A percentile compares a stretch with the other conserved stretches of the same genome.
phyloP scores from a whole-genome alignment of 2,113 vertebrate species.

The Microtus richardsoni region DNA sequence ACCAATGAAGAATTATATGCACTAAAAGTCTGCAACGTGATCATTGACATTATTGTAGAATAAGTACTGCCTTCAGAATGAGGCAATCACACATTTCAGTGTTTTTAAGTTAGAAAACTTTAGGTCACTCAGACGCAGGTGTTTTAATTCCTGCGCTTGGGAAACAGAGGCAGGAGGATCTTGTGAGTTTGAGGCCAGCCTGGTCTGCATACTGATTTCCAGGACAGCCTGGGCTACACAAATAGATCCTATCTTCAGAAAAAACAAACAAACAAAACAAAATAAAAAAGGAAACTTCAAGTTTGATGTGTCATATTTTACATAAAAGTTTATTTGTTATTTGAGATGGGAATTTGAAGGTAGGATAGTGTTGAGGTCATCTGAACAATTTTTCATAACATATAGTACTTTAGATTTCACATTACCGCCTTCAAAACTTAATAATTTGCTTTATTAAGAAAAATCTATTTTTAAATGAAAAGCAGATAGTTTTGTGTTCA shows the following conservation, averaged over 20 bases:
- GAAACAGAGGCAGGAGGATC: neutral
- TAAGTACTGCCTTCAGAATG: neutral
- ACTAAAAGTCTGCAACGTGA: neutral
- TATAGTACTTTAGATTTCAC: slow-evolving; percentile 3
- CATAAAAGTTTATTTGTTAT: neutral
- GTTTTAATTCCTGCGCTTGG: neutral
- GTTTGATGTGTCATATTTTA: neutral
- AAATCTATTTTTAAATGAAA: slow-evolving; percentile 47
- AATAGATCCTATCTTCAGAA: neutral
- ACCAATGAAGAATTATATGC: neutral
- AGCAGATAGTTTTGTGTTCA: slow-evolving; percentile 41
- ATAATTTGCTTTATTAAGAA: slow-evolving; percentile 42
- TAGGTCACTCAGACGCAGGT: neutral
- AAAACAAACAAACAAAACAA: neutral
- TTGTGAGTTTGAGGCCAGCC: neutral
- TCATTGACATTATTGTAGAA: neutral
- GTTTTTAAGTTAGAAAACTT: slow-evolving; percentile 42
- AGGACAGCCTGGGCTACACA: neutral
- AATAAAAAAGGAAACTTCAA: neutral
- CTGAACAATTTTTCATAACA: neutral
- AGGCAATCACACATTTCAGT: neutral
- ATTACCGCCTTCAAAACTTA: neutral
- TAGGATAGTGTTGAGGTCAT: neutral
- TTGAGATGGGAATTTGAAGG: slow-evolving; percentile 15
- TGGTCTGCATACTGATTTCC: neutral